Evolutionary conservation across 2,888 invertebrate genomes (phyloP).

Genomic region (Endotricha flammealis): DNA sequence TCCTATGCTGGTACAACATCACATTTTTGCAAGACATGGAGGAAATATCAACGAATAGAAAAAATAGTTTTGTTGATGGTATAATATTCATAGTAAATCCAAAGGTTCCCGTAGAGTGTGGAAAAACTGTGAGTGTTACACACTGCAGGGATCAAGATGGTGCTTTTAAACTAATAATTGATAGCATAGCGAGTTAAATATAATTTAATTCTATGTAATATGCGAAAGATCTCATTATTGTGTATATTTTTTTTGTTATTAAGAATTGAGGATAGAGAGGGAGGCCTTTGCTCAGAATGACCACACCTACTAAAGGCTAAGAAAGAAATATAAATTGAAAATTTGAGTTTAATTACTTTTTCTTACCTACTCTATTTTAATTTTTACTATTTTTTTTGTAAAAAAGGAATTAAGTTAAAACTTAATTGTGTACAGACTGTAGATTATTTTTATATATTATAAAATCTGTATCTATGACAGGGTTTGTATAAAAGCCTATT

Average conservation of each 20-base stretch:
- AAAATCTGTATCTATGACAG: too few species aligned
- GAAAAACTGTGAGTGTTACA: conserved; percentile 42
- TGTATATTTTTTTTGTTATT: not conserved
- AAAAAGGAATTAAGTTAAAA: too few species aligned
- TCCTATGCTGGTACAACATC: conserved; percentile 77
- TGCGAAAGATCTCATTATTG: conserved; percentile 1
- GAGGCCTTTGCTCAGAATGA: too few species aligned
- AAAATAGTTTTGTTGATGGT: conserved; percentile 63
- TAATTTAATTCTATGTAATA: not conserved
- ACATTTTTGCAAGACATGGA: conserved; percentile 53
- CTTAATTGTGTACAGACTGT: too few species aligned
- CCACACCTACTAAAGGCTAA: too few species aligned
- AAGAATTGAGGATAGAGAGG: too few species aligned
- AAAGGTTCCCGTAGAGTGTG: conserved; percentile 34
- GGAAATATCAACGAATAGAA: conserved; percentile 58
- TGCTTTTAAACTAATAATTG: conserved; percentile 47
- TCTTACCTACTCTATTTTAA: too few species aligned
- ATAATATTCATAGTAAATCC: conserved; percentile 65
- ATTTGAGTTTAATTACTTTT: too few species aligned
- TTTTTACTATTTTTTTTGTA: too few species aligned
- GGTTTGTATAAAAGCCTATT: too few species aligned
- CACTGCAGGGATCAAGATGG: conserved; percentile 49
- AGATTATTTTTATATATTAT: too few species aligned
- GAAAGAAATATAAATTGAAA: too few species aligned
- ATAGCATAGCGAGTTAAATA: conserved; percentile 15